Percentiles rank a stretch among this genome's conserved stretches.
phyloP scores from a whole-genome alignment of 1,140 invertebrate species.

The Holotrichia oblita region DNA sequence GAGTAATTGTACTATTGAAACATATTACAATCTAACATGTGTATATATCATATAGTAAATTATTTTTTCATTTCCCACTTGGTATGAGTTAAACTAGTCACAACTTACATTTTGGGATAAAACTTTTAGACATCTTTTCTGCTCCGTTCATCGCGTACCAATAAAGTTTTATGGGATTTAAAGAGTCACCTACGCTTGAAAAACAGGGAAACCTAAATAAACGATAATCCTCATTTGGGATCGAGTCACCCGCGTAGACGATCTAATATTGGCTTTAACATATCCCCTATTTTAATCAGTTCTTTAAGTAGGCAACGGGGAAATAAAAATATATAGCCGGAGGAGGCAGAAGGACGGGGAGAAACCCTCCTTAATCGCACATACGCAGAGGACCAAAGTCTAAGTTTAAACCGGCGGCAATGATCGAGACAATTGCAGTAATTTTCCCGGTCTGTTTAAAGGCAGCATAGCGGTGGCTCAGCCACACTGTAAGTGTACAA shows the following conservation, averaged over 20 bases:
- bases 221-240: slow-evolving; percentile 39
- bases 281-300: slow-evolving; percentile 61
- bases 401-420: slow-evolving; percentile 57
- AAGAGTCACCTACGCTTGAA: slow-evolving; percentile 31
- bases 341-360: slow-evolving; percentile 48
- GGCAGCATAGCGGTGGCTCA: slow-evolving; percentile 40
- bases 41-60: too few species aligned
- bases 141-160: background rate
- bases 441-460: slow-evolving; percentile 56
- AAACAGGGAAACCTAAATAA: slow-evolving; percentile 19
- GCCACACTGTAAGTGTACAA: slow-evolving; percentile 45
- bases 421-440: slow-evolving; percentile 60
- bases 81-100: too few species aligned
- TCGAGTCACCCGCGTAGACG: slow-evolving; percentile 42
- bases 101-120: too few species aligned
- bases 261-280: slow-evolving; percentile 59
- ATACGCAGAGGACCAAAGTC: slow-evolving; percentile 47
- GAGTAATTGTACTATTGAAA: too few species aligned
- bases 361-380: slow-evolving; percentile 40
- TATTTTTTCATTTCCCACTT: too few species aligned
- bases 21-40: too few species aligned
- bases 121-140: too few species aligned
- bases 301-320: slow-evolving; percentile 61
- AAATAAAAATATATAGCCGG: slow-evolving; percentile 61
- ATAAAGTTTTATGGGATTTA: slow-evolving; percentile 41